phyloP scores from a whole-genome alignment of 2,888 invertebrate genomes.

The Eretmocerus hayati region DNA sequence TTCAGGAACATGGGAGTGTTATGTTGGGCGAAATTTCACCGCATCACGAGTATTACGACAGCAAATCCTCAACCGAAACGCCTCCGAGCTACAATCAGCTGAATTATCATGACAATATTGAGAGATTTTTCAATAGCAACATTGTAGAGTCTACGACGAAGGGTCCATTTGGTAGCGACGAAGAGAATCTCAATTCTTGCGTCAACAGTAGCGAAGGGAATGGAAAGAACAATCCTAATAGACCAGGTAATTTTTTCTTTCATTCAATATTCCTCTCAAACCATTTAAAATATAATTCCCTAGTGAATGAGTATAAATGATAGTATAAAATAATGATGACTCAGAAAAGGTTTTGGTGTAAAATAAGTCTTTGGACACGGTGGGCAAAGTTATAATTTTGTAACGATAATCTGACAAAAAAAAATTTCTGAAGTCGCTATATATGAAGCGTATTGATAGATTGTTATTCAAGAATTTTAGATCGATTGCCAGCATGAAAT shows the following conservation, averaged over 20 bases:
- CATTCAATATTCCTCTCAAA: neutral
- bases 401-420: too few relatives aligned
- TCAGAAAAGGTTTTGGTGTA: too few relatives aligned
- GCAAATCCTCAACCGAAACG: slow-evolving; percentile 72
- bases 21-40: slow-evolving; percentile 82
- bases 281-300: too few relatives aligned
- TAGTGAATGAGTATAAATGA: too few relatives aligned
- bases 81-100: slow-evolving; percentile 78
- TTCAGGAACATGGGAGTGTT: slow-evolving; percentile 69
- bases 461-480: too few relatives aligned
- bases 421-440: too few relatives aligned
- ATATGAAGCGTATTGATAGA: too few relatives aligned
- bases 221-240: slow-evolving; percentile 25
- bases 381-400: too few relatives aligned
- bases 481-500: too few relatives aligned
- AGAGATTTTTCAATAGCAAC: slow-evolving; percentile 51
- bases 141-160: slow-evolving; percentile 23
- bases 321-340: too few relatives aligned
- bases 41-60: slow-evolving; percentile 71
- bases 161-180: slow-evolving; percentile 31
- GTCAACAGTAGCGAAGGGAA: slow-evolving; percentile 31
- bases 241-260: slow-evolving; percentile 12
- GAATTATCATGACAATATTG: slow-evolving; percentile 77
- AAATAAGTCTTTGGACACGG: too few relatives aligned
- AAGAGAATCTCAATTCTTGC: slow-evolving; percentile 32